Conservation (phyloP, 2,797 vertebrate genomes). For the Poecilia gillii region DNA sequence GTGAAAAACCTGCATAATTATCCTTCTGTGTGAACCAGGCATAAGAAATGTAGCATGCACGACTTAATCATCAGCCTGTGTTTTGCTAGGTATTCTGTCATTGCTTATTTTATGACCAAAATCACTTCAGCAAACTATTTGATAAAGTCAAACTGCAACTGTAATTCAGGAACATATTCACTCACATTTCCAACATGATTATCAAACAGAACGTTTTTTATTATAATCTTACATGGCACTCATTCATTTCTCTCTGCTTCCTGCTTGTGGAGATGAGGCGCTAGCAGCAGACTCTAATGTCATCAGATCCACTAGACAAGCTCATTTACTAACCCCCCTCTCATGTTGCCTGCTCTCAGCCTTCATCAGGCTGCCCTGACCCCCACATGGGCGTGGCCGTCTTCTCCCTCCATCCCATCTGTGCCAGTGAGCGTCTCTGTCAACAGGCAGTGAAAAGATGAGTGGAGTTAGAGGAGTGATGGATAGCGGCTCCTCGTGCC, state of each 20-base stretch:
- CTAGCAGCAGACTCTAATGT: constrained; percentile 47
- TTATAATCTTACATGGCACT: background rate
- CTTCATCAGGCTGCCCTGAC: constrained; percentile 26
- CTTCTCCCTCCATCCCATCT: constrained; percentile 27
- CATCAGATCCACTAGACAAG: constrained; percentile 32
- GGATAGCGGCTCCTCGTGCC: constrained; percentile 61
- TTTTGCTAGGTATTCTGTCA: background rate
- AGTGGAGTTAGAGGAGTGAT: constrained; percentile 60
- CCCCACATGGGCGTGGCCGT: constrained; percentile 48
- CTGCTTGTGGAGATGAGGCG: constrained; percentile 46
- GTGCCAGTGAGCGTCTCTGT: constrained; percentile 46
- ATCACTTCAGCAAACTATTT: background rate
- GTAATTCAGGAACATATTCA: background rate
- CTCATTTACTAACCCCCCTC: background rate
- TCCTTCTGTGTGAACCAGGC: too few species aligned
- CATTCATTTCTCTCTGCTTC: constrained; percentile 20
- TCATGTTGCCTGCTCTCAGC: constrained; percentile 10
- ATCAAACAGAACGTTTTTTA: background rate
- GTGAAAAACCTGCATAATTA: too few species aligned
- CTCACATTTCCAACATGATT: background rate
- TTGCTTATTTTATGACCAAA: background rate
- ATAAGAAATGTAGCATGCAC: background rate
- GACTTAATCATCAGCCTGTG: background rate
- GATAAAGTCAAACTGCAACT: background rate
- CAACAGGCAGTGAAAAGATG: constrained; percentile 50